Evolutionary conservation across 2,797 vertebrate species (phyloP).

Genomic region (Tenualosa ilisha): DNA sequence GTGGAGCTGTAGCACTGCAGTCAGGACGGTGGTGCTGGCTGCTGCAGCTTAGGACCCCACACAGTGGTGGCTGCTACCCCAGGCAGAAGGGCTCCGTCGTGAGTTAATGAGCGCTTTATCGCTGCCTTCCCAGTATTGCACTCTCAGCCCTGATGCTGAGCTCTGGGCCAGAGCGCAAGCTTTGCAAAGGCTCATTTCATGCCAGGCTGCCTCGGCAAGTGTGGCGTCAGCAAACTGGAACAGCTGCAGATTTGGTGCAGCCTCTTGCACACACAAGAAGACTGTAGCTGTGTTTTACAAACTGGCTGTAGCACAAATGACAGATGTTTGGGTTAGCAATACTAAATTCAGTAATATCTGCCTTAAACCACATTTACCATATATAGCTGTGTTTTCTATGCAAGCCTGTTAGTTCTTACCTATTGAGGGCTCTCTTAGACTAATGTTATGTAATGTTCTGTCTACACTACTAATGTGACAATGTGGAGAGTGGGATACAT

Average conservation of each 20-base stretch:
- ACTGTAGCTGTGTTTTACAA: not conserved
- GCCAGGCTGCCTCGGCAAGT: not conserved
- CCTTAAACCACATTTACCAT: too few relatives aligned
- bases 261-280: not conserved
- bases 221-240: not conserved
- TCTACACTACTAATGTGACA: constrained; percentile 17
- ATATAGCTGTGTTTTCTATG: too few relatives aligned
- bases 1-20: not conserved
- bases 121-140: not conserved
- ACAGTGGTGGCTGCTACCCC: not conserved
- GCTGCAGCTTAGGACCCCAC: not conserved
- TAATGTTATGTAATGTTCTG: not conserved
- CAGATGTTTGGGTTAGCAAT: not conserved
- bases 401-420: too few relatives aligned
- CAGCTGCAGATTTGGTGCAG: not conserved
- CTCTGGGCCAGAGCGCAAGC: not conserved
- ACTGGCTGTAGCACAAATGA: not conserved
- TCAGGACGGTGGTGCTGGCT: not conserved
- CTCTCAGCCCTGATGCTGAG: constrained; percentile 1
- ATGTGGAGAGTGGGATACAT: constrained; percentile 33
- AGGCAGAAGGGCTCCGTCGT: not conserved
- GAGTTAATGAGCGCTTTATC: not conserved
- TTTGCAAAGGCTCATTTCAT: constrained; percentile 8
- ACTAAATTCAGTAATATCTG: not conserved
- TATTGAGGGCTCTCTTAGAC: not conserved